Evolutionary conservation across 2,797 vertebrate genomes (phyloP), one percentile per base, ranked within the genome.

Genomic region (Scleropages formosus): DNA sequence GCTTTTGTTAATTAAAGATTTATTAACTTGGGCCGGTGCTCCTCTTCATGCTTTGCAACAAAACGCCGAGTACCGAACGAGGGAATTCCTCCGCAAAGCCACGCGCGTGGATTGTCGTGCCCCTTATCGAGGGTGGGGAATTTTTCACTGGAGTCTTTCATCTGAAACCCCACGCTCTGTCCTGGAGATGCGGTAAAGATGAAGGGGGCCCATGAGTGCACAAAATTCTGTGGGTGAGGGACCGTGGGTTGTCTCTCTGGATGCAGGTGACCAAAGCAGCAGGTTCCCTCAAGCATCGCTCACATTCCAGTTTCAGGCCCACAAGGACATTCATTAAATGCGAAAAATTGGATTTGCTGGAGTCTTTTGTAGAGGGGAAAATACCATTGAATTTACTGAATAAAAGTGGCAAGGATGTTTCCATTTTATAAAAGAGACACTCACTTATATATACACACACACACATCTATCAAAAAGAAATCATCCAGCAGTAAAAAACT

Each of bases 281-380:
- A 18, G 15, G 18, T 49, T 20, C 49, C 44, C 44, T 12, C 47
- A 18, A 3, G n/a, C 47, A 51, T 63, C 39, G 62, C 12, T 22
- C 31, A 10, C 20, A 68, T 71, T 74, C 68, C 77, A 78, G 69
- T 61, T 71, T 79, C 46, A 71, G 68, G 27, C 61, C 79, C 75
- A 82, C 77, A 83, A 80, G 82, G 82, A 79, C 84, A 82, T 88
- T 86, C 82, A 84, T 84, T 78, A 78, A 77, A 72, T 79, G 75
- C 68, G 80, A 77, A 81, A 85, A 87, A 88, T 86, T 87, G 79
- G 81, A 85, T 84, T 90, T 79, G 39, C 76, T 68, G 0, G 80
- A 73, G 68, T 80, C 75, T 65, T 84, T 78, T 84, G 47, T 75
- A 81, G 82, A 81, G 16, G 81, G 16, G 77, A 75, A 71, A 76